Percentiles rank a stretch among this genome's conserved stretches.
These are phyloP conservation scores for Ochropleura plecta DNA, from an alignment of 2,888 invertebrate genomes.

Conservation along the genomic window DNA sequence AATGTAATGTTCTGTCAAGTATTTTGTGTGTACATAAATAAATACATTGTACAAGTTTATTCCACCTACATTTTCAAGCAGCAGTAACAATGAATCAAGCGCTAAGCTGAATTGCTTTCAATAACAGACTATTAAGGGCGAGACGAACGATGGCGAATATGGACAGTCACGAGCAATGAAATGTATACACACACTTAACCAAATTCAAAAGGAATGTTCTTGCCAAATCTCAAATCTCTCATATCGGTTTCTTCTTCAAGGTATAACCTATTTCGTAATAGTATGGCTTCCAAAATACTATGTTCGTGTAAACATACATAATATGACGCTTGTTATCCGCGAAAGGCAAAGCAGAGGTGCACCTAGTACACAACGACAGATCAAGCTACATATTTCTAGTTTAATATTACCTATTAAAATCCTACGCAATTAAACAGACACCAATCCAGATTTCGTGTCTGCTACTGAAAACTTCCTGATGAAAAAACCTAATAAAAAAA, in stretches of 20 bases:
- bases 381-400: too few species aligned
- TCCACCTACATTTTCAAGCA: background rate
- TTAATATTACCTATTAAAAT: too few species aligned
- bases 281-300: background rate
- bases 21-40: too few species aligned
- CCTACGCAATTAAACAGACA: too few species aligned
- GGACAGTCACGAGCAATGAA: background rate
- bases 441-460: too few species aligned
- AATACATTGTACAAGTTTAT: background rate
- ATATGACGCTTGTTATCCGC: too few species aligned
- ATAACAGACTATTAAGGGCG: slow-evolving; percentile 25
- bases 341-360: too few species aligned
- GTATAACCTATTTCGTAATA: background rate
- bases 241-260: background rate
- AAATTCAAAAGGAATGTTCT: background rate
- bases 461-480: too few species aligned
- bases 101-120: slow-evolving; percentile 13
- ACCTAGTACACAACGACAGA: too few species aligned
- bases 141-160: slow-evolving; percentile 9
- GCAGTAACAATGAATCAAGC: slow-evolving; percentile 15
- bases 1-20: too few species aligned
- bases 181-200: background rate
- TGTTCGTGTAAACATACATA: background rate
- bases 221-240: too few species aligned
- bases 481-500: too few species aligned